Conservation (phyloP, 2,113 vertebrate species). For the Acinonyx jubatus region DNA sequence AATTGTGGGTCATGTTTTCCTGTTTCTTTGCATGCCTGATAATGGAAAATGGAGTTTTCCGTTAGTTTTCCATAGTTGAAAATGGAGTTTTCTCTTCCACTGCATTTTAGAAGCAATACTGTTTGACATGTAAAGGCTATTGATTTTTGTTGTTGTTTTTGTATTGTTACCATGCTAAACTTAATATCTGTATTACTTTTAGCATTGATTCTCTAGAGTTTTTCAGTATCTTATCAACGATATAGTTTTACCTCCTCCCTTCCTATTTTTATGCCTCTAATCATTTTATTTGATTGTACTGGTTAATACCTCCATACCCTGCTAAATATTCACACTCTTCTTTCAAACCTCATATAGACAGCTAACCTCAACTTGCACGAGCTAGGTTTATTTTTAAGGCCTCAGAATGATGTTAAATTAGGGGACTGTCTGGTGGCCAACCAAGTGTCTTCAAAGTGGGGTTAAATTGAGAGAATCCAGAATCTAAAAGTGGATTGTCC, state of each 20-base stretch:
- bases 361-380: not conserved
- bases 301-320: not conserved
- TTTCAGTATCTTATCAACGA: not conserved
- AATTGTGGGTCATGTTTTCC: not conserved
- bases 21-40: not conserved
- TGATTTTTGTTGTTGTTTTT: not conserved
- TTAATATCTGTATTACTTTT: not conserved
- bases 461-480: not conserved
- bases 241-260: not conserved
- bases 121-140: not conserved
- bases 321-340: not conserved
- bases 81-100: not conserved
- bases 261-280: not conserved
- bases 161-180: not conserved
- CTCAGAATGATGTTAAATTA: not conserved
- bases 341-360: not conserved
- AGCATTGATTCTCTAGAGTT: not conserved
- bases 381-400: not conserved
- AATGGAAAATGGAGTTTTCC: not conserved
- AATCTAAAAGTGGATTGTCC: not conserved
- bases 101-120: not conserved
- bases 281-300: not conserved
- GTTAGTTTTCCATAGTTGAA: too few relatives aligned
- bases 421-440: not conserved
- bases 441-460: not conserved